Evolutionary conservation across 92 coral and sea anemone species (phyloP).

Genomic region (Porites divaricata): DNA sequence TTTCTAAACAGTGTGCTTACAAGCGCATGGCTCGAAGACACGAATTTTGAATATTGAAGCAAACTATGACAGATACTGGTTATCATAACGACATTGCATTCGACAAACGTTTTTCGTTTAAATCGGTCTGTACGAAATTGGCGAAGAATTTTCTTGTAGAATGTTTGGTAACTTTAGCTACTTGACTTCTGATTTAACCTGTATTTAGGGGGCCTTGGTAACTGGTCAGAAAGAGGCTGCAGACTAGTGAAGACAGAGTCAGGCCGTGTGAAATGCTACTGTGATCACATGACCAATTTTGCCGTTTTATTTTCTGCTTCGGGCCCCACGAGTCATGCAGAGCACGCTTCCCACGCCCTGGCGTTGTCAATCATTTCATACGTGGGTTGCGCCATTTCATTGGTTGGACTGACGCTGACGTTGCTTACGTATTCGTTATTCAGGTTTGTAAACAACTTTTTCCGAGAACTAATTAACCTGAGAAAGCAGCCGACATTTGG

Average conservation of each 20-base stretch:
- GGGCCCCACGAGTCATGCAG: conserved; percentile 24
- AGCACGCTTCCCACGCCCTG: conserved; percentile 32
- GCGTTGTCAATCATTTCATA: conserved; percentile 79
- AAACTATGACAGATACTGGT: too few relatives aligned
- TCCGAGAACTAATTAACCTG: neutral
- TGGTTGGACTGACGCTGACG: conserved; percentile 74
- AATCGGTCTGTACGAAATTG: too few relatives aligned
- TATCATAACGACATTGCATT: too few relatives aligned
- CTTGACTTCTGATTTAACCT: neutral
- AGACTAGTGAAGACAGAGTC: conserved; percentile 11
- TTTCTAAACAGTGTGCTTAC: too few relatives aligned
- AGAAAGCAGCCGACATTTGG: too few relatives aligned
- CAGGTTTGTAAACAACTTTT: conserved; percentile 62
- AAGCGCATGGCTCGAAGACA: too few relatives aligned
- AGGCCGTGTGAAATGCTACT: conserved; percentile 57
- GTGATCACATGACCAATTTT: conserved; percentile 87
- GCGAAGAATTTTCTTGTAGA: too few relatives aligned
- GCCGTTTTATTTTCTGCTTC: conserved; percentile 77
- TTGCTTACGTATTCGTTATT: conserved; percentile 85
- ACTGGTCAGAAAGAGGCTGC: conserved; percentile 62
- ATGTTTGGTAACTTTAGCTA: neutral
- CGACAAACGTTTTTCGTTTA: too few relatives aligned
- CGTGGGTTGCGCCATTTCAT: conserved; percentile 92
- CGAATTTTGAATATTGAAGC: too few relatives aligned
- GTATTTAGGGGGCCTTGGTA: conserved; percentile 49